Evolutionary conservation across 2,797 vertebrate genomes (phyloP).

Genomic region (Hylomyscus alleni): DNA sequence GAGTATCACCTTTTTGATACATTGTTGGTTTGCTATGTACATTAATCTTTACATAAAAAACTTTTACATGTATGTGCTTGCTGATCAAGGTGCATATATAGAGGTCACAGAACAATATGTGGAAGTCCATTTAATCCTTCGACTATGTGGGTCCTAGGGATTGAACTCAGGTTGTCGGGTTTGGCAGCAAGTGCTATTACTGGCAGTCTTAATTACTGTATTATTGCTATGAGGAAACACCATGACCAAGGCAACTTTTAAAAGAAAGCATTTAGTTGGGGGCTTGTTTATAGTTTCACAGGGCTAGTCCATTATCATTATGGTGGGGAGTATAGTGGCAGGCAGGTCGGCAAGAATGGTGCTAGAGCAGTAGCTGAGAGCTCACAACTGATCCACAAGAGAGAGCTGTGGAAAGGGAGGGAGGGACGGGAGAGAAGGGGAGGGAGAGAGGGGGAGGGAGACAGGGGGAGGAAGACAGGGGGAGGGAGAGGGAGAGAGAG

Average conservation of each 20-base stretch:
- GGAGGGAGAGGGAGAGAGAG: too few species aligned
- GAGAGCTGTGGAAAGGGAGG: too few species aligned
- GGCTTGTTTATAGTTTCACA: background rate
- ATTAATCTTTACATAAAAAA: constrained; percentile 2
- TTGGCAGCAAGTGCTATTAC: background rate
- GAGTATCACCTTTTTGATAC: constrained; percentile 11
- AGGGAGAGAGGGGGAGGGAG: too few species aligned
- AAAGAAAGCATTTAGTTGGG: background rate
- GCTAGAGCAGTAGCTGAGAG: background rate
- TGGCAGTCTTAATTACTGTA: background rate
- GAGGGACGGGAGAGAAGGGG: too few species aligned
- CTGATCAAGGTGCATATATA: background rate
- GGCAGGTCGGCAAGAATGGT: background rate
- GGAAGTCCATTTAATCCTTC: background rate
- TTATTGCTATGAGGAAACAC: background rate
- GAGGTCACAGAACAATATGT: background rate
- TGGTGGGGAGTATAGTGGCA: background rate
- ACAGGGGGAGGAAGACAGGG: too few species aligned
- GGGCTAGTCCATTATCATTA: background rate
- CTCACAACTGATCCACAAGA: background rate
- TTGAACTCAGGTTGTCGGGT: background rate
- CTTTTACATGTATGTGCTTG: background rate
- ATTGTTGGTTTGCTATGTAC: background rate
- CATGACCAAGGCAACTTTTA: background rate
- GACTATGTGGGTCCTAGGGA: background rate